Evolutionary conservation across 2,113 vertebrate genomes (phyloP).

Genomic region (Saccopteryx bilineata): DNA sequence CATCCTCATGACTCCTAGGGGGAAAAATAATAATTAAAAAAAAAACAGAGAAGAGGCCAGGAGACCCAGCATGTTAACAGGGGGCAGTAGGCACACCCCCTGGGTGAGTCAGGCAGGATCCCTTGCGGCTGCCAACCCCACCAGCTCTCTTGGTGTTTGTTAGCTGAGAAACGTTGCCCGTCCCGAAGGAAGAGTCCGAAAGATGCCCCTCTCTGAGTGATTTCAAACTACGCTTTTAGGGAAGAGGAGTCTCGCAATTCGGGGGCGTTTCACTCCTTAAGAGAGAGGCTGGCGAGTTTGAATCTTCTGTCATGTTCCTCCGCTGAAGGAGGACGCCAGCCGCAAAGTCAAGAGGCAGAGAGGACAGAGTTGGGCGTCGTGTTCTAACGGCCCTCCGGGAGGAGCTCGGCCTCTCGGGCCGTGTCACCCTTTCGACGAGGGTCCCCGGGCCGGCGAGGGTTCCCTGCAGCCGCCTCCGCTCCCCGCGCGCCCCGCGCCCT

Average conservation of each 20-base stretch:
- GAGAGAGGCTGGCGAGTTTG: background rate
- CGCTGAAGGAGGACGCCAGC: background rate
- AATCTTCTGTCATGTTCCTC: background rate
- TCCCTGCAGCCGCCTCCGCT: background rate
- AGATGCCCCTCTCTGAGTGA: background rate
- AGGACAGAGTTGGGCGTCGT: background rate
- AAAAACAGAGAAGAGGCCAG: background rate
- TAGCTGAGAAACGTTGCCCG: background rate
- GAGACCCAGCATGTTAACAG: background rate
- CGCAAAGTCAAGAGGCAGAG: background rate
- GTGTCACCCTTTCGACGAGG: background rate
- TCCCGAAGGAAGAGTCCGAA: background rate
- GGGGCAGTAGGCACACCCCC: background rate
- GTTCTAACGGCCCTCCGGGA: background rate
- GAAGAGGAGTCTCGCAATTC: background rate
- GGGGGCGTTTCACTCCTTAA: background rate
- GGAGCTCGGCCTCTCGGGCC: background rate
- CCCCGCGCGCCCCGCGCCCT: conserved; percentile 3
- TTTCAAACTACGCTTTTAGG: background rate
- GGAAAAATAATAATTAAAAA: background rate
- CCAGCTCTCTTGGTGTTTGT: background rate
- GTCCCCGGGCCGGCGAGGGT: background rate
- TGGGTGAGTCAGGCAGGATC: background rate
- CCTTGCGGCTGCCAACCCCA: background rate
- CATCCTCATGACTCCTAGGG: background rate